Evolutionary conservation across 1,140 invertebrate species (phyloP).

Genomic region (Diorhabda sublineata): DNA sequence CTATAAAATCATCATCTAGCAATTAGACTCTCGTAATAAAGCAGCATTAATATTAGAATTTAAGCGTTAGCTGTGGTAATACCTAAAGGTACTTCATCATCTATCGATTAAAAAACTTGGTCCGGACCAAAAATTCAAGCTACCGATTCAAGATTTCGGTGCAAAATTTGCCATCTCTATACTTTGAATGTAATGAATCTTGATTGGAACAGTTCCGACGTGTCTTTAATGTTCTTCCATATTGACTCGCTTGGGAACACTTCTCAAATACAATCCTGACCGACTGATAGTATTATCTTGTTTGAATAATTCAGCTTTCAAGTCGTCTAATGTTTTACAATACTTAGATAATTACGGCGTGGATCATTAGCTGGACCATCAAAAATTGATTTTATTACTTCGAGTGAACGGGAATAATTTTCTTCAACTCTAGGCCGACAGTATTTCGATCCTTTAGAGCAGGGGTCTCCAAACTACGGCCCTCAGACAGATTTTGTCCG

Average conservation of each 20-base stretch:
- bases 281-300: constrained; percentile 20
- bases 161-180: no score
- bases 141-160: background rate
- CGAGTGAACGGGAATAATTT: constrained; percentile 21
- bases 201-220: no score
- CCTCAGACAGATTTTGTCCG: no score
- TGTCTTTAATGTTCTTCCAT: background rate
- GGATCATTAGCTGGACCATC: constrained; percentile 21
- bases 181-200: no score
- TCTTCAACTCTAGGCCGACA: constrained; percentile 22
- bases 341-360: constrained; percentile 11
- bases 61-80: no score
- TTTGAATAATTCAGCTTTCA: constrained; percentile 18
- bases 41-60: no score
- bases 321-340: constrained; percentile 22
- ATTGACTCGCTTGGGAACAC: background rate
- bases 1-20: no score
- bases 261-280: constrained; percentile 20
- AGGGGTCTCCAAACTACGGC: no score
- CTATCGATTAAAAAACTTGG: no score
- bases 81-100: no score
- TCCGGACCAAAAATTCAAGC: background rate
- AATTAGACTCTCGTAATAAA: no score
- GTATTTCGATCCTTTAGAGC: constrained; percentile 7
- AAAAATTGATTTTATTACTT: constrained; percentile 18